A percentile compares a stretch with the other conserved stretches of the same genome.
These are phyloP conservation scores for Meiosimyza platycephala DNA, from an alignment of 2,888 invertebrate species.

Conservation along the genomic window DNA sequence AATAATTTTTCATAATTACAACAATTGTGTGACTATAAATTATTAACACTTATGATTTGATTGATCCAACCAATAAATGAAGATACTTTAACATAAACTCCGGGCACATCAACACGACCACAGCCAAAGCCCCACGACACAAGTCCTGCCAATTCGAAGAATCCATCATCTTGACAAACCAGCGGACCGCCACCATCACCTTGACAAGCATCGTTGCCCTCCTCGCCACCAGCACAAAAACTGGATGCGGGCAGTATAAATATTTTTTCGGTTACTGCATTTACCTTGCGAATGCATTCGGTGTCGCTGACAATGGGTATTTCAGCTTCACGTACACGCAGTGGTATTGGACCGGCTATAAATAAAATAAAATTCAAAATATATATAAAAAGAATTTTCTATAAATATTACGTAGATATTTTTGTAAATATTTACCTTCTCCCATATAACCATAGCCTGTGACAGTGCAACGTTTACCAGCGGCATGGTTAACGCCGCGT, in stretches of 20 bases:
- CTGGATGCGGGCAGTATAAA: constrained; percentile 93
- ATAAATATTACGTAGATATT: not conserved
- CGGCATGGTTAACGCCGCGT: constrained; percentile 86
- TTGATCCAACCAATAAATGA: constrained; percentile 97
- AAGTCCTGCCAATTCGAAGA: constrained; percentile 91
- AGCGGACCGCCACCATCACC: constrained; percentile 95
- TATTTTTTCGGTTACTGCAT: constrained; percentile 94
- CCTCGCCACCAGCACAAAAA: constrained; percentile 94
- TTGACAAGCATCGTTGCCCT: constrained; percentile 94
- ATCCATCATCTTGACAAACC: constrained; percentile 92
- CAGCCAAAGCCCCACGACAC: constrained; percentile 97
- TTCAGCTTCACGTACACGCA: constrained; percentile 89
- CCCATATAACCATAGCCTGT: constrained; percentile 97
- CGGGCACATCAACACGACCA: constrained; percentile 92
- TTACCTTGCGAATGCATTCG: constrained; percentile 91
- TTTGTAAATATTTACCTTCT: constrained; percentile 73
- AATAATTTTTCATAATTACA: no score
- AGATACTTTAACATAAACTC: constrained; percentile 96
- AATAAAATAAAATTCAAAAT: constrained; percentile 32
- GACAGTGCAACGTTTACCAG: constrained; percentile 91
- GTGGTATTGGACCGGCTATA: constrained; percentile 86
- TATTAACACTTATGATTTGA: constrained; percentile 95
- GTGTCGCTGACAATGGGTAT: constrained; percentile 93
- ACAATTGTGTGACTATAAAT: constrained; percentile 71
- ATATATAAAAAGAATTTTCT: not conserved